Evolutionary conservation across 1,140 invertebrate genomes (phyloP).

Genomic region (Babylonia areolata): DNA sequence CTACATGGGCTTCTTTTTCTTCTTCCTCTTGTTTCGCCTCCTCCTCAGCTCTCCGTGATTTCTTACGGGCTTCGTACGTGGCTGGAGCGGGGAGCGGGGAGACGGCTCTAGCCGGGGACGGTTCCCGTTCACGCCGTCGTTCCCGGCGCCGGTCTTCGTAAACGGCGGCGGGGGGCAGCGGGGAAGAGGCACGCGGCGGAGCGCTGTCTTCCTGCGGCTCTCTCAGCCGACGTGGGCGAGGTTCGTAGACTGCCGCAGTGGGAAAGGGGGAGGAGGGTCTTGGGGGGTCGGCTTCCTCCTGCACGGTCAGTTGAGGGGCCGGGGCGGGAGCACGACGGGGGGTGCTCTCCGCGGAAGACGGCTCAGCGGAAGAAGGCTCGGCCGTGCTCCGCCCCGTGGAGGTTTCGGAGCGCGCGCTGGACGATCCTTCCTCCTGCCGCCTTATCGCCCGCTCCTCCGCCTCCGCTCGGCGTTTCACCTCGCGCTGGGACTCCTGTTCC

Average conservation of each 20-base stretch:
- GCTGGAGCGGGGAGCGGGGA: neutral
- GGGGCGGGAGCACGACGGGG: neutral
- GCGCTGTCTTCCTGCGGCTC: neutral
- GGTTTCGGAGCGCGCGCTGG: neutral
- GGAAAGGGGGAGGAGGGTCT: neutral
- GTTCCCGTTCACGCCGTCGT: neutral
- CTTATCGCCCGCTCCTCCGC: neutral
- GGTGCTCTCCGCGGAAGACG: neutral
- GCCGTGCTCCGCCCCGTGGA: neutral
- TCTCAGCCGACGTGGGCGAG: neutral
- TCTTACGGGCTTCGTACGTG: neutral
- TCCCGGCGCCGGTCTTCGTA: neutral
- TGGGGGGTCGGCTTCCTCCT: neutral
- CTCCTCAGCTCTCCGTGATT: neutral
- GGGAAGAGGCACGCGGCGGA: neutral
- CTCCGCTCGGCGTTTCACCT: neutral
- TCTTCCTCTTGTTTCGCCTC: neutral
- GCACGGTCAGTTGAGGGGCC: neutral
- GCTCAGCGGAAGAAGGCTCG: neutral
- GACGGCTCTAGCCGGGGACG: neutral
- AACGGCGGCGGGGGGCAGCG: neutral
- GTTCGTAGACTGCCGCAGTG: neutral
- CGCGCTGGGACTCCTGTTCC: constrained; percentile 10
- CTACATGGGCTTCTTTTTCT: neutral
- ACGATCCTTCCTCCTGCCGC: constrained; percentile 17